These are phyloP conservation scores for Epinotia nisella DNA, from an alignment of 2,888 invertebrate species.

Conservation along the genomic window DNA sequence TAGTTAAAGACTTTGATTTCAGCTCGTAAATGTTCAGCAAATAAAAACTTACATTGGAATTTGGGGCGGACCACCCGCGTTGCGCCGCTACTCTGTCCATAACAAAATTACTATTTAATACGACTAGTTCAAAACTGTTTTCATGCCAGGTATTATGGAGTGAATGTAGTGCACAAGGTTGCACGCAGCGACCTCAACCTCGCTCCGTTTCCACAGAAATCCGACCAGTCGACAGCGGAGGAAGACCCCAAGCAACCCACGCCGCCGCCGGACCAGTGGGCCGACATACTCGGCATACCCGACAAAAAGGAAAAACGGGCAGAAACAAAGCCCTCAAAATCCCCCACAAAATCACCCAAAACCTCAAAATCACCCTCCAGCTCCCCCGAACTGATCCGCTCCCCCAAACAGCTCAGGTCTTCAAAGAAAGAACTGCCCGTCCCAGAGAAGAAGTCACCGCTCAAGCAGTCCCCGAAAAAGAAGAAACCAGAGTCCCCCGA, in stretches of 20 bases:
- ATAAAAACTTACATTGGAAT: too few species aligned
- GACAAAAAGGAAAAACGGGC: slow-evolving; percentile 56
- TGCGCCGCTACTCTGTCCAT: too few species aligned
- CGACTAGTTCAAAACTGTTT: too few species aligned
- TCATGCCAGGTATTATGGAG: too few species aligned
- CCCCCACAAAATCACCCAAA: slow-evolving; percentile 50
- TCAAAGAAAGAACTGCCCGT: slow-evolving; percentile 67
- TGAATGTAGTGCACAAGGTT: neutral
- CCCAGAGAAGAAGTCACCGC: slow-evolving; percentile 61
- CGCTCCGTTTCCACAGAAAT: slow-evolving; percentile 54
- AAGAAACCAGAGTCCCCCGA: slow-evolving; percentile 63
- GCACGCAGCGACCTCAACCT: slow-evolving; percentile 6
- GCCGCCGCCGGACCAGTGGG: slow-evolving; percentile 80
- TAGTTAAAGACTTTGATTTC: neutral
- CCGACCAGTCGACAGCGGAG: slow-evolving; percentile 57
- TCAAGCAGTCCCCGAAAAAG: slow-evolving; percentile 72
- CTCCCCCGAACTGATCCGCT: slow-evolving; percentile 60
- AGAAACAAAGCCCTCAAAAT: slow-evolving; percentile 42
- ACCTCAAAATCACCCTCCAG: slow-evolving; percentile 49
- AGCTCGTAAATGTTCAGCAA: too few species aligned
- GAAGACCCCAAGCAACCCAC: slow-evolving; percentile 76
- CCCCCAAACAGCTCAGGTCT: slow-evolving; percentile 71
- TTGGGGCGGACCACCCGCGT: too few species aligned
- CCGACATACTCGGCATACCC: slow-evolving; percentile 78
- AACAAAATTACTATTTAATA: too few species aligned